Evolutionary conservation across 2,797 vertebrate genomes (phyloP), one percentile per base, ranked within the genome.

Genomic region (Alectoris magna): DNA sequence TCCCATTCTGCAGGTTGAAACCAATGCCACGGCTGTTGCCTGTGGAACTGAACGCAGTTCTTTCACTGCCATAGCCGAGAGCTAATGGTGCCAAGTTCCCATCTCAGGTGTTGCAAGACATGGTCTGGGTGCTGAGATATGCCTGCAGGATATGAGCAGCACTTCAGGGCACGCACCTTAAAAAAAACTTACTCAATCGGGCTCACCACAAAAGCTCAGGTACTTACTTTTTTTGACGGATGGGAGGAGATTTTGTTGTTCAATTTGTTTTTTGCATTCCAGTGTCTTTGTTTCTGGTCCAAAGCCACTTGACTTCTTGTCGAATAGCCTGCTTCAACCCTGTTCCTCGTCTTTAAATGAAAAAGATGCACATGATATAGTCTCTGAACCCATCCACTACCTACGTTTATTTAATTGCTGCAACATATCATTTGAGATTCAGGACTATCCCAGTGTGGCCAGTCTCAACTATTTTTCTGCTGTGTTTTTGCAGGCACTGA

Each of bases 401-500:
- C 23, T 67, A 7, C 3, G 0, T 13, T 60, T 75, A 27, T 34
- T 81, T 86, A 44, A 55, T 26, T 71, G 18, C 27, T 38, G 46
- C 2, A 4, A n/a, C 23, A 4, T 36, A 44, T 7, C 3, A 11
- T 46, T 18, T 81, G 63, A 66, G 41, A 56, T 75, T 72, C 39
- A 55, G 34, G 10, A 27, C 84, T 79, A 38, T 48, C 46, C 44
- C 71, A 0, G 21, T 67, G 75, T 60, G 75, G 27, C 67, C 26
- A 19, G 5, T 48, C 46, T 81, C 56, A 81, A 9, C 24, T 14
- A 1, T 78, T 64, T 87, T 63, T 29, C 60, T 29, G 79, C 64
- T 71, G 63, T 48, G 86, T 94, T 62, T 97, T 98, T 36, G 7
- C 97, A 99, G 99, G 99, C 99, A 95, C 96, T 99, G 95, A 99